These are phyloP conservation scores for Aplocera efformata DNA, from an alignment of 2,888 invertebrate genomes.

Conservation along the genomic window DNA sequence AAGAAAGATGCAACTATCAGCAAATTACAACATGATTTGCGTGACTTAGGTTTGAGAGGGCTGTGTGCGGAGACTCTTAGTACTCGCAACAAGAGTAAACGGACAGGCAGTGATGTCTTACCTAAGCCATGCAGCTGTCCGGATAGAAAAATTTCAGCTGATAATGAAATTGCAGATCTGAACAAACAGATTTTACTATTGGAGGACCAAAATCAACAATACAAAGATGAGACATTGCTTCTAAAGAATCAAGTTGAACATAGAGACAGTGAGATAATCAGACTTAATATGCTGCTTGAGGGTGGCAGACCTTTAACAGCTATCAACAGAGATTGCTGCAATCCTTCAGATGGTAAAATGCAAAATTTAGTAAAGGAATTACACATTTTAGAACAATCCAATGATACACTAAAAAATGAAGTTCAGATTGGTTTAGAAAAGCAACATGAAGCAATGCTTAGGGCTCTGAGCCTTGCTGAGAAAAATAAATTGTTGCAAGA, in stretches of 20 bases:
- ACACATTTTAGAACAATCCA: slow-evolving; percentile 80
- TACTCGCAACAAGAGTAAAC: slow-evolving; percentile 63
- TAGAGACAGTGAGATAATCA: slow-evolving; percentile 85
- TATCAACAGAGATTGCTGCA: slow-evolving; percentile 83
- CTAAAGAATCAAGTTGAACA: slow-evolving; percentile 67
- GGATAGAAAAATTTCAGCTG: slow-evolving; percentile 48
- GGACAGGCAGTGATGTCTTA: slow-evolving; percentile 48
- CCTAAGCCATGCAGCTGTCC: slow-evolving; percentile 50
- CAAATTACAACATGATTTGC: slow-evolving; percentile 66
- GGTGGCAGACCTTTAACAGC: slow-evolving; percentile 85
- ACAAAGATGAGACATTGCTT: slow-evolving; percentile 59
- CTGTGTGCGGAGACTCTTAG: slow-evolving; percentile 70
- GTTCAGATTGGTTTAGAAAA: slow-evolving; percentile 81
- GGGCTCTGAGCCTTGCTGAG: slow-evolving; percentile 87
- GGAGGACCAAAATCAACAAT: slow-evolving; percentile 64
- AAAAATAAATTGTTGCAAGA: slow-evolving; percentile 85
- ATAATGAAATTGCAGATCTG: slow-evolving; percentile 66
- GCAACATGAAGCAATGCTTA: slow-evolving; percentile 90
- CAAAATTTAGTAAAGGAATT: slow-evolving; percentile 81
- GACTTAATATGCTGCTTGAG: slow-evolving; percentile 84
- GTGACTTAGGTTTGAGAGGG: slow-evolving; percentile 67
- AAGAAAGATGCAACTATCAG: slow-evolving; percentile 70
- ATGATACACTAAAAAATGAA: slow-evolving; percentile 73
- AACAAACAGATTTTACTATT: slow-evolving; percentile 64
- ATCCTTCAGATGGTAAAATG: slow-evolving; percentile 75